Conservation (phyloP, 2,113 vertebrate species). For the Ornithorhynchus anatinus region DNA sequence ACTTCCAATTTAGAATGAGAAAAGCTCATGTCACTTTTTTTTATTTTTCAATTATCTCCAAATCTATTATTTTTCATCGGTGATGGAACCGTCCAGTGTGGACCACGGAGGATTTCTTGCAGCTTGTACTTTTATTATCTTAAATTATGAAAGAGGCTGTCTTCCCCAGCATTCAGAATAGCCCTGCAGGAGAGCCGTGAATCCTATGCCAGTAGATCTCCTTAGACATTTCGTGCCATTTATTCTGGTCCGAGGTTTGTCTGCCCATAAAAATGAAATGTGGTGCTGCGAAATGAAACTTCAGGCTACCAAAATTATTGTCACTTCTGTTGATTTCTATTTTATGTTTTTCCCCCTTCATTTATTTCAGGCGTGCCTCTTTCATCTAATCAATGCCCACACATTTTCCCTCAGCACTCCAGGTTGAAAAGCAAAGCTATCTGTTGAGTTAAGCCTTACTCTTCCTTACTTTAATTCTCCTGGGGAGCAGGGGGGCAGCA, state of each 20-base stretch:
- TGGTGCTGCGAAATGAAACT: constrained; percentile 1
- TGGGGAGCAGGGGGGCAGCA: no score
- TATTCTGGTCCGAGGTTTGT: neutral
- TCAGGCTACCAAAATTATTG: neutral
- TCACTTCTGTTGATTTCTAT: neutral
- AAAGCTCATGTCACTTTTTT: no score
- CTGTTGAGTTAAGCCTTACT: constrained; percentile 10
- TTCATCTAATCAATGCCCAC: constrained; percentile 21
- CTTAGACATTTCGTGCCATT: neutral
- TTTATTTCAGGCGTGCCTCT: constrained; percentile 41
- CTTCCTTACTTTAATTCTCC: constrained; percentile 26
- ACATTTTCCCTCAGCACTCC: constrained; percentile 19
- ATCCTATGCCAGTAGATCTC: neutral
- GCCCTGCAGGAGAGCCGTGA: constrained; percentile 4
- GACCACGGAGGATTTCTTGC: neutral
- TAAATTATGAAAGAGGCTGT: neutral
- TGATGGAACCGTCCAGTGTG: neutral
- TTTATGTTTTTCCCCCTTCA: constrained; percentile 30
- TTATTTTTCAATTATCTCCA: neutral
- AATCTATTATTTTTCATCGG: neutral
- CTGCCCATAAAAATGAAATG: neutral
- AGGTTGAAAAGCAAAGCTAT: constrained; percentile 11
- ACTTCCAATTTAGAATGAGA: no score
- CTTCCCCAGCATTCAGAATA: neutral
- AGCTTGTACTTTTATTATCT: neutral